These are phyloP conservation scores for Callosobruchus maculatus DNA, from an alignment of 2,888 invertebrate genomes.

Conservation along the genomic window DNA sequence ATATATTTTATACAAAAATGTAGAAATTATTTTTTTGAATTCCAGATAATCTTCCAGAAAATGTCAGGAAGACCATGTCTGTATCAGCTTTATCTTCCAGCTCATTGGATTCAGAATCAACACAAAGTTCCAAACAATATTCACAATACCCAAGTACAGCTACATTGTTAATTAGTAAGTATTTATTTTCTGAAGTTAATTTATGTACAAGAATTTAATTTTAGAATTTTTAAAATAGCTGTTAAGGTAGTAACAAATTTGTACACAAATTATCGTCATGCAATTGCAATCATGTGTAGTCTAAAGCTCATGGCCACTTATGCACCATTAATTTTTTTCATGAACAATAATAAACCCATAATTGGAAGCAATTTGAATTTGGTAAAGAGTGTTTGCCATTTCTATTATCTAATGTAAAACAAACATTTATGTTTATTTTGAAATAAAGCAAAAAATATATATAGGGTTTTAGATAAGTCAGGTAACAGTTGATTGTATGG, in stretches of 20 bases:
- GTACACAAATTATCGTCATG: not conserved
- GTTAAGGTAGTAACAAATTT: too few species aligned
- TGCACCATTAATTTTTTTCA: not conserved
- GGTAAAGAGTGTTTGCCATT: too few species aligned
- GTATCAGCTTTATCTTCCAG: constrained; percentile 43
- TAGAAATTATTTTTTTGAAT: too few species aligned
- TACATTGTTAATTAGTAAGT: constrained; percentile 33
- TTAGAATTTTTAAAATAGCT: not conserved
- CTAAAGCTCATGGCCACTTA: not conserved
- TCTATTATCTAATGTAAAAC: too few species aligned
- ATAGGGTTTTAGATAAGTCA: too few species aligned
- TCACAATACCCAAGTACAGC: constrained; percentile 45
- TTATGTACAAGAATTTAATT: not conserved
- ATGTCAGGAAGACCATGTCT: constrained; percentile 36
- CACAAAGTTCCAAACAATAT: constrained; percentile 44
- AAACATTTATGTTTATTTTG: too few species aligned
- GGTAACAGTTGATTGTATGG: too few species aligned
- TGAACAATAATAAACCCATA: too few species aligned
- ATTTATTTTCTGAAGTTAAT: not conserved
- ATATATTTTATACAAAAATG: too few species aligned
- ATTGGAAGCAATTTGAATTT: too few species aligned
- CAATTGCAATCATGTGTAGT: not conserved
- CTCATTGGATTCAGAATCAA: constrained; percentile 45
- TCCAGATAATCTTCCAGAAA: constrained; percentile 23
- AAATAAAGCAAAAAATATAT: too few species aligned